Conservation (phyloP, 1,140 invertebrate species). For the Neoseiulus cucumeris region DNA sequence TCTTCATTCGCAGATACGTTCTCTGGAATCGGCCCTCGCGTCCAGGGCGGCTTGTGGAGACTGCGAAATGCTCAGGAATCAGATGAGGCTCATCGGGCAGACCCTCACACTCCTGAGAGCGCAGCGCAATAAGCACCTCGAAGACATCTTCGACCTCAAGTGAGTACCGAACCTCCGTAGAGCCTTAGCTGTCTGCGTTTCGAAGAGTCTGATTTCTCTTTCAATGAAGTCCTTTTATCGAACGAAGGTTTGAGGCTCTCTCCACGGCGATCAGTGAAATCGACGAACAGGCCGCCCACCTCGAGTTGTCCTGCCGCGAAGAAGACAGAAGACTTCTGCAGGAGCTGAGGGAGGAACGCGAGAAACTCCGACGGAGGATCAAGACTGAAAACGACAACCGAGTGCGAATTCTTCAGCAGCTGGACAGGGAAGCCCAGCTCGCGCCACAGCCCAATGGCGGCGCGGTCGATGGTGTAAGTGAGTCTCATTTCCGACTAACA, state of each 20-base stretch:
- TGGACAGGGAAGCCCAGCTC: neutral
- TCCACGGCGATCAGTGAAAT: slow-evolving; percentile 1
- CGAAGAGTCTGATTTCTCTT: too few relatives aligned
- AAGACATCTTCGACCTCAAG: slow-evolving; percentile 55
- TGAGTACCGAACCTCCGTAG: slow-evolving; percentile 28
- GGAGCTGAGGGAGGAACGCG: neutral
- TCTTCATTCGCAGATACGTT: neutral
- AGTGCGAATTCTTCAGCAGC: neutral
- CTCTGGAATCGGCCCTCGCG: neutral
- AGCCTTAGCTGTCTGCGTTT: neutral
- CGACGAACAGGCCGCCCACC: neutral
- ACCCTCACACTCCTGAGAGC: slow-evolving; percentile 32
- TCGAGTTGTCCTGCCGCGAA: neutral
- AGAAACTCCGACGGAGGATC: neutral
- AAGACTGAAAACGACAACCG: neutral
- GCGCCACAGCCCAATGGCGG: too few relatives aligned
- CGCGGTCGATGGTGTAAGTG: too few relatives aligned
- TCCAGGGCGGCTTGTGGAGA: neutral
- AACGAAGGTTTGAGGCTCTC: neutral
- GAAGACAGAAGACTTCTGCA: neutral
- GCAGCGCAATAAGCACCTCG: slow-evolving; percentile 43
- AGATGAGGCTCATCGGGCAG: neutral
- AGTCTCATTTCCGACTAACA: too few relatives aligned
- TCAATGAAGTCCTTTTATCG: neutral
- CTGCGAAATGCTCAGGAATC: neutral